These are phyloP conservation scores for Cepphus grylle DNA, from an alignment of 2,113 vertebrate genomes.

Conservation along the genomic window DNA sequence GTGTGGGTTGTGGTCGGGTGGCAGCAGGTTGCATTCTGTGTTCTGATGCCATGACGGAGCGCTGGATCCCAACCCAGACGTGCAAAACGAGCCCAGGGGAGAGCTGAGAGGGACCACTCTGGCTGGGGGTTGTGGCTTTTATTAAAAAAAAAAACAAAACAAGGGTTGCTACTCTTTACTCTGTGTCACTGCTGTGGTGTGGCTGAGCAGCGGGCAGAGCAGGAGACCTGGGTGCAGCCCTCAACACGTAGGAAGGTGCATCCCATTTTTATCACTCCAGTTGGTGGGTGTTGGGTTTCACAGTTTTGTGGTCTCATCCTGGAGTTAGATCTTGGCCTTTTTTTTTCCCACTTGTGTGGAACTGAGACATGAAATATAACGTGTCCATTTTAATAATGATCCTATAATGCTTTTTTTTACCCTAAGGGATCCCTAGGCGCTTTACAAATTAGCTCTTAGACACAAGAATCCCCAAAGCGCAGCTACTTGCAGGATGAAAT, in stretches of 20 bases:
- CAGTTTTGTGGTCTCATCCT: not conserved
- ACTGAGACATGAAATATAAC: not conserved
- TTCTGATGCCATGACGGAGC: accelerated
- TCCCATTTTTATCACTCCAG: not conserved
- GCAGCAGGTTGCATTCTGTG: not conserved
- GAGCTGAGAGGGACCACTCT: not conserved
- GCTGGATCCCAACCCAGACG: not conserved
- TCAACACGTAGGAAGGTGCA: accelerated
- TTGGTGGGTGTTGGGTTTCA: not conserved
- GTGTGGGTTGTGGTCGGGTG: not conserved
- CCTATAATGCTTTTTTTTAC: not conserved
- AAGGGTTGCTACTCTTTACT: not conserved
- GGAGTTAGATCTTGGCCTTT: not conserved
- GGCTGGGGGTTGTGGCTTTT: not conserved
- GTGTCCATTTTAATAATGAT: conserved; percentile 20
- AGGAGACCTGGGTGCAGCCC: not conserved
- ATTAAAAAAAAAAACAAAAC: not conserved
- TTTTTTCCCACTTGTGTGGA: not conserved
- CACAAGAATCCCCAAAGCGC: not conserved
- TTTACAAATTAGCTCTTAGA: conserved; percentile 35
- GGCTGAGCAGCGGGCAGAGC: not conserved
- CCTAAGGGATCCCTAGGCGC: not conserved
- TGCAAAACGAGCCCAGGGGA: not conserved
- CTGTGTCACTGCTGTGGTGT: accelerated
- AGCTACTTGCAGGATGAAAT: conserved; percentile 1